These are phyloP conservation scores for Hirtodrosophila confusa DNA, from an alignment of 2,888 invertebrate genomes.

Conservation along the genomic window DNA sequence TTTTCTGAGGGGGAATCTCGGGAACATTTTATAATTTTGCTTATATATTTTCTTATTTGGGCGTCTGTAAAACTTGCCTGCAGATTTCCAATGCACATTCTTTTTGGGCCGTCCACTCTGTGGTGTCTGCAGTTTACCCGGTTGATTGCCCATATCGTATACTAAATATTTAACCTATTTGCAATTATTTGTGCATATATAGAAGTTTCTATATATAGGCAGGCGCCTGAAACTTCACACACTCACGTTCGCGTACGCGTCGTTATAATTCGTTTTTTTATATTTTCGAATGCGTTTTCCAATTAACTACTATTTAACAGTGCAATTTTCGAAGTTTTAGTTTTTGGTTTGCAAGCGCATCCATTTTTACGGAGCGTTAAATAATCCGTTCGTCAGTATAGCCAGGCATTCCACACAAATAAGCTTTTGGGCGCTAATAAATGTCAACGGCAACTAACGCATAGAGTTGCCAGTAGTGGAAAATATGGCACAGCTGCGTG, in stretches of 20 bases:
- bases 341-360: conserved; percentile 53
- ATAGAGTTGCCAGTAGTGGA: conserved; percentile 38
- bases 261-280: conserved; percentile 37
- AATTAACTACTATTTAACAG: conserved; percentile 34
- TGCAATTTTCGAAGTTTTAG: conserved; percentile 50
- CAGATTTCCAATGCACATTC: conserved; percentile 93
- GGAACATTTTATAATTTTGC: conserved; percentile 33
- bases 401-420: conserved; percentile 52
- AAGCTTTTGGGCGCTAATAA: conserved; percentile 57
- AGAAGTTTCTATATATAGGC: conserved; percentile 72
- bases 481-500: conserved; percentile 30
- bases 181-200: conserved; percentile 68
- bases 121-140: conserved; percentile 86
- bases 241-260: conserved; percentile 42
- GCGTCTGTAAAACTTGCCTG: conserved; percentile 86
- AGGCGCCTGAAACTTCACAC: conserved; percentile 57
- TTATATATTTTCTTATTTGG: conserved; percentile 9
- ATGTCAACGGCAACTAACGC: conserved; percentile 61
- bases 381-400: conserved; percentile 79
- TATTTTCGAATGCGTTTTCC: conserved; percentile 33
- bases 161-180: conserved; percentile 75
- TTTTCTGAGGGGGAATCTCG: conserved; percentile 29
- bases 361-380: conserved; percentile 81
- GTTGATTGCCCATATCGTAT: conserved; percentile 87
- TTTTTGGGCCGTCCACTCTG: conserved; percentile 87